phyloP scores from a whole-genome alignment of 2,113 vertebrate genomes.

The Toxotes jaculatrix region DNA sequence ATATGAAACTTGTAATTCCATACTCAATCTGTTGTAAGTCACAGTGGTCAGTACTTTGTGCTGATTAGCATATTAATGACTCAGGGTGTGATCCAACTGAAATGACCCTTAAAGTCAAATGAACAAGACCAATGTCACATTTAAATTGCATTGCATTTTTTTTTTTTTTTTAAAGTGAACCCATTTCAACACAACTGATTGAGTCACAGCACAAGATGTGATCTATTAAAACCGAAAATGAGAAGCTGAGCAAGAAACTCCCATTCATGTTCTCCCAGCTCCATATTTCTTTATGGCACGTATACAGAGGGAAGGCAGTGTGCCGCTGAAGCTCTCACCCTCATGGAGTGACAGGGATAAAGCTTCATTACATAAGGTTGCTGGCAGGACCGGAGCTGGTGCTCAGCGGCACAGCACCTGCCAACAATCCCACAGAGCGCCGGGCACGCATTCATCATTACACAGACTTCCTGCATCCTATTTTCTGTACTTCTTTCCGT shows the following conservation, averaged over 20 bases:
- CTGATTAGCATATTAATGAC: conserved; percentile 50
- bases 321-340: conserved; percentile 34
- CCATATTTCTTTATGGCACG: conserved; percentile 21
- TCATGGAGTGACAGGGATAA: conserved; percentile 55
- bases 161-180: neutral
- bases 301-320: neutral
- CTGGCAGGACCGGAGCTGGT: conserved; percentile 58
- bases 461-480: conserved; percentile 36
- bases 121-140: conserved; percentile 24
- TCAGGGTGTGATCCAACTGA: conserved; percentile 7
- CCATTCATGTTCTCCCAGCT: conserved; percentile 46
- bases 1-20: conserved; percentile 14
- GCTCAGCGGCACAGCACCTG: conserved; percentile 53
- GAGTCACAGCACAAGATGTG: conserved; percentile 13
- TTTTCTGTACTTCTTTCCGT: conserved; percentile 35
- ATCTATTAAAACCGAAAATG: conserved; percentile 29
- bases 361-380: conserved; percentile 75
- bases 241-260: conserved; percentile 39
- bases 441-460: conserved; percentile 51
- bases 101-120: conserved; percentile 20
- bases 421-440: conserved; percentile 64
- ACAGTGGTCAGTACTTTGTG: conserved; percentile 20
- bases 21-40: conserved; percentile 22
- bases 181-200: conserved; percentile 14
- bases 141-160: neutral